These are phyloP conservation scores for Drosophila neonasuta DNA, from an alignment of 2,888 invertebrate species.

Conservation along the genomic window DNA sequence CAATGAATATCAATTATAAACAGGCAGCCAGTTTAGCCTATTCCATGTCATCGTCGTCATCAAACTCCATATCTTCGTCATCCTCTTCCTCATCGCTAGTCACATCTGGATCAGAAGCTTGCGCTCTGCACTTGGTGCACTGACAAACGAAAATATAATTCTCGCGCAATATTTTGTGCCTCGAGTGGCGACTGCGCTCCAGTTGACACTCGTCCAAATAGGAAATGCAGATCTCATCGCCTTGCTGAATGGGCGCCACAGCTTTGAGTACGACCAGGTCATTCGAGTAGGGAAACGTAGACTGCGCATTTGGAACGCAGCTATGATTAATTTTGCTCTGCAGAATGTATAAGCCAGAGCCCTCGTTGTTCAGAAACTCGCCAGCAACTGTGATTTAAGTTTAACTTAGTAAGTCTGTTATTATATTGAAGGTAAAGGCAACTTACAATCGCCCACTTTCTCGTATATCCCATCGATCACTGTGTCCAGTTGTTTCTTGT, in stretches of 20 bases:
- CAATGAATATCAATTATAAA: not conserved
- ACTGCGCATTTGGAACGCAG: conserved; percentile 93
- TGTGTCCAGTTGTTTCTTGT: conserved; percentile 87
- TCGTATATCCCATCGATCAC: conserved; percentile 92
- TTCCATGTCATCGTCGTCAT: conserved; percentile 58
- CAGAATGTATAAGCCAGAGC: conserved; percentile 92
- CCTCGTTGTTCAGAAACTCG: conserved; percentile 94
- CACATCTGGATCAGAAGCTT: conserved; percentile 89
- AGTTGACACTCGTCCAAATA: conserved; percentile 94
- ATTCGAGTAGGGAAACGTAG: conserved; percentile 92
- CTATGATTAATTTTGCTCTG: conserved; percentile 97
- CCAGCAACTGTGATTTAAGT: conserved; percentile 77
- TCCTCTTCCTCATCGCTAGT: conserved; percentile 91
- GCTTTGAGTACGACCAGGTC: conserved; percentile 89
- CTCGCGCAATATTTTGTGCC: conserved; percentile 90
- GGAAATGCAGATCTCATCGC: conserved; percentile 94
- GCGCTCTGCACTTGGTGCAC: conserved; percentile 89
- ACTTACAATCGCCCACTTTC: conserved; percentile 89
- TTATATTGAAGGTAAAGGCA: not conserved
- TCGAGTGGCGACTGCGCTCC: conserved; percentile 91
- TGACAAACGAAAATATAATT: conserved; percentile 92
- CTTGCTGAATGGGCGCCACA: conserved; percentile 87
- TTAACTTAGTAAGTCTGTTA: not conserved
- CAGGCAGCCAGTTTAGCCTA: conserved; percentile 5
- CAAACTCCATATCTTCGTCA: conserved; percentile 79